A percentile compares a stretch with the other conserved stretches of the same genome.
Conservation (phyloP, 2,113 vertebrate genomes). For the Sitta europaea region DNA sequence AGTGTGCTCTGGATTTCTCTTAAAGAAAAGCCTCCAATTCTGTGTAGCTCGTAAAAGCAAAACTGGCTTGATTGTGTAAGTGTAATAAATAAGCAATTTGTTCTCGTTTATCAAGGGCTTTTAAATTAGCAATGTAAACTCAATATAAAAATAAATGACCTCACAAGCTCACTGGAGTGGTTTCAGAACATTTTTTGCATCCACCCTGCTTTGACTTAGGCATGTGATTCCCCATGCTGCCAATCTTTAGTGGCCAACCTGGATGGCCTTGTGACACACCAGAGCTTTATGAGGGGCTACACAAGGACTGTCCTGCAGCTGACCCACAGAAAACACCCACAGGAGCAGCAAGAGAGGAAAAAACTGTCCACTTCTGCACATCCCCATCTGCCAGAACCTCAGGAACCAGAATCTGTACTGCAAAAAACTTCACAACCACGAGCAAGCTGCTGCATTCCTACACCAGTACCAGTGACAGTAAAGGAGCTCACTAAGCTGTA, state of each 20-base stretch:
- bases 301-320: neutral
- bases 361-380: neutral
- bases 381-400: neutral
- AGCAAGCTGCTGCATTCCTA: neutral
- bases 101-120: neutral
- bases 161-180: neutral
- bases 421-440: neutral
- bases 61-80: neutral
- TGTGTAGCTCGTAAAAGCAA: neutral
- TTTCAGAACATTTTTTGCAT: neutral
- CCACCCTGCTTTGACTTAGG: neutral
- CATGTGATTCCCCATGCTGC: neutral
- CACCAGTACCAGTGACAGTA: neutral
- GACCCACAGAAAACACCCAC: neutral
- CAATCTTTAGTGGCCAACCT: neutral
- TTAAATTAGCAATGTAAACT: neutral
- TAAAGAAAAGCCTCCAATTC: neutral
- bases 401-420: neutral
- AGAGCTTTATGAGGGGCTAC: neutral
- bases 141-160: constrained; percentile 16
- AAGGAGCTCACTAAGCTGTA: neutral
- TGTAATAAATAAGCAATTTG: constrained; percentile 12
- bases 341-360: neutral
- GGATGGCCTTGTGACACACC: neutral
- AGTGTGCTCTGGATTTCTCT: neutral